Conservation (phyloP, 2,113 vertebrate species). For the Oostethus manadensis region DNA sequence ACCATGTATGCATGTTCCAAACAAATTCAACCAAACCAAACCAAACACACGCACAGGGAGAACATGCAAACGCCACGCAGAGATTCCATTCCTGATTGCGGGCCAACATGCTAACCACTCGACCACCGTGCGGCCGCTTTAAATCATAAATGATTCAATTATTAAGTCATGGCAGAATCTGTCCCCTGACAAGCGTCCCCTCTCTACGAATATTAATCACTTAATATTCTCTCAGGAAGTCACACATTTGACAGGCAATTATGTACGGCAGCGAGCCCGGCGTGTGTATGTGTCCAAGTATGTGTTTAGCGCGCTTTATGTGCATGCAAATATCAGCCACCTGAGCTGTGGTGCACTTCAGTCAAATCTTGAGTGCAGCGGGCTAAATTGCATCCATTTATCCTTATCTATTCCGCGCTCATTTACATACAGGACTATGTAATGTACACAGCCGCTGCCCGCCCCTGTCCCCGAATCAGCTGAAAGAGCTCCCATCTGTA, state of each 20-base stretch:
- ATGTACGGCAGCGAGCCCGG: slow-evolving; percentile 14
- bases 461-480: slow-evolving; percentile 18
- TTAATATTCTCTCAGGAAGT: slow-evolving; percentile 59
- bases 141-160: too few relatives aligned
- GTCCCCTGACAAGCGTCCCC: not conserved
- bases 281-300: not conserved
- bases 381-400: slow-evolving; percentile 21
- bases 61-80: too few relatives aligned
- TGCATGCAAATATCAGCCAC: not conserved
- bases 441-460: slow-evolving; percentile 13
- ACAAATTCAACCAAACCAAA: too few relatives aligned
- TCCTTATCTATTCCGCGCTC: slow-evolving; percentile 32
- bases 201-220: slow-evolving; percentile 58
- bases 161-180: too few relatives aligned
- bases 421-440: slow-evolving; percentile 21
- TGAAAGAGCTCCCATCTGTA: slow-evolving; percentile 38
- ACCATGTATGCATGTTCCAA: too few relatives aligned
- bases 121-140: too few relatives aligned
- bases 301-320: not conserved
- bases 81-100: too few relatives aligned
- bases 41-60: too few relatives aligned
- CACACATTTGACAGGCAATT: slow-evolving; percentile 66
- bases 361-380: not conserved
- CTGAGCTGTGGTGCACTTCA: slow-evolving; percentile 10
- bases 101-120: too few relatives aligned